Evolutionary conservation across 2,797 vertebrate species (phyloP).

Genomic region (Takifugu rubripes): DNA sequence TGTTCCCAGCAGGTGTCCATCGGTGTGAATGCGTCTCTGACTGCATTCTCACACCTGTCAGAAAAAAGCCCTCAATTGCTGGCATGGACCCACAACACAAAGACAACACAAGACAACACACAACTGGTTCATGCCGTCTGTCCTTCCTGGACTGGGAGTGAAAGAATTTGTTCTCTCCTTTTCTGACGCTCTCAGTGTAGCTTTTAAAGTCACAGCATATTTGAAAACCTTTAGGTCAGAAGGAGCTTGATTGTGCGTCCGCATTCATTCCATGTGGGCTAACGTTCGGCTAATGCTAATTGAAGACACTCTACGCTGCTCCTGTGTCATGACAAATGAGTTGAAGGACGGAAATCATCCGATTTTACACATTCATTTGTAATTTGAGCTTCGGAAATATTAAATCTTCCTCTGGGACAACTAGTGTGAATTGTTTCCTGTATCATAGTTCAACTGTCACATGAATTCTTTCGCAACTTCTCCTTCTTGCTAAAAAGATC

Average conservation of each 20-base stretch:
- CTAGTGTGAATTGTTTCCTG: too few species aligned
- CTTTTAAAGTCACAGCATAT: slow-evolving; percentile 53
- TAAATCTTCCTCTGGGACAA: too few species aligned
- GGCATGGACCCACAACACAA: slow-evolving; percentile 41
- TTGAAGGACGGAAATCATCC: too few species aligned
- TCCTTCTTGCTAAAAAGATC: neutral
- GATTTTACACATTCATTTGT: too few species aligned
- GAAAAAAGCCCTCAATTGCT: slow-evolving; percentile 30
- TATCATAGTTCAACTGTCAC: neutral
- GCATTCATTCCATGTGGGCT: slow-evolving; percentile 38
- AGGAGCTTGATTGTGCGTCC: slow-evolving; percentile 34
- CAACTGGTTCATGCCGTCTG: slow-evolving; percentile 1
- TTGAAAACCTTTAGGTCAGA: slow-evolving; percentile 57
- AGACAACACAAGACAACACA: neutral
- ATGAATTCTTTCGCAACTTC: neutral
- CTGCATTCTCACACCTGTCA: slow-evolving; percentile 66
- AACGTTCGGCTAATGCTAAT: slow-evolving; percentile 3
- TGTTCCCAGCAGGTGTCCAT: slow-evolving; percentile 33
- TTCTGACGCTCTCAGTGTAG: slow-evolving; percentile 32
- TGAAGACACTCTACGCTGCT: slow-evolving; percentile 4
- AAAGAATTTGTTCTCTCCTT: slow-evolving; percentile 48
- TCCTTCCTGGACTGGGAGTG: slow-evolving; percentile 39
- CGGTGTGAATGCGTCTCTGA: slow-evolving; percentile 37
- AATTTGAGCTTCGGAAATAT: too few species aligned
- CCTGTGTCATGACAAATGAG: too few species aligned